Base-by-base conservation (phyloP, 1,140 invertebrate genomes). In the Drosophila dunni region DNA sequence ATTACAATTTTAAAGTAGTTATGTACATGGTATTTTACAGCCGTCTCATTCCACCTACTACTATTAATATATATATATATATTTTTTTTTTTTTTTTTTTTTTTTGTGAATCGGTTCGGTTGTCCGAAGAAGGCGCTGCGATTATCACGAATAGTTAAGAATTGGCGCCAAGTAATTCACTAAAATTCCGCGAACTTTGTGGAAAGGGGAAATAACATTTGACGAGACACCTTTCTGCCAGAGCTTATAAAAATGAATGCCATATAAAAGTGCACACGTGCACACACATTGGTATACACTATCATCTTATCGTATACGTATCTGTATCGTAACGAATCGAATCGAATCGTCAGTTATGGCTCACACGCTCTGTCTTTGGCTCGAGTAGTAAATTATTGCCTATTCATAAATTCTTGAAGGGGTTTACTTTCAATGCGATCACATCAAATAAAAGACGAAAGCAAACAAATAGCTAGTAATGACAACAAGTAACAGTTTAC, bases 81-180 rank as follows among this genome's bases (percentile, higher is more conserved):
- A n/a, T n/a, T n/a, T n/a, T n/a, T n/a, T n/a, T n/a, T n/a, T n/a
- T n/a, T n/a, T n/a, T n/a, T n/a, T n/a, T n/a, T n/a, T n/a, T n/a
- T 24, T 29, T 29, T 29, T 24, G 65, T 74, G 56, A 74, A 69
- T 62, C 71, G 71, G 10, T 63, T 74, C 1, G 65, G 24, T 74
- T 68, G 66, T 62, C 33, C 36, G 36, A 42, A 51, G 29, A 38
- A 13, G 15, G 46, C 48, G 29, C 33, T 15, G 46, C 46, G 64
- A 69, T 74, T 74, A 74, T 74, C 57, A 48, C 42, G 65, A 74
- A 74, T 62, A 69, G 71, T 62, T 61, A 69, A 74, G 57, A 69
- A 50, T 34, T 63, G 71, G 71, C 71, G 71, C 65, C 71, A 62
- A 44, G 11, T 8, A 29, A 62, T 51, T 74, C 24, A 44, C n/a